Conservation (phyloP, 1,140 invertebrate genomes). For the Trinorchestia longiramus region DNA sequence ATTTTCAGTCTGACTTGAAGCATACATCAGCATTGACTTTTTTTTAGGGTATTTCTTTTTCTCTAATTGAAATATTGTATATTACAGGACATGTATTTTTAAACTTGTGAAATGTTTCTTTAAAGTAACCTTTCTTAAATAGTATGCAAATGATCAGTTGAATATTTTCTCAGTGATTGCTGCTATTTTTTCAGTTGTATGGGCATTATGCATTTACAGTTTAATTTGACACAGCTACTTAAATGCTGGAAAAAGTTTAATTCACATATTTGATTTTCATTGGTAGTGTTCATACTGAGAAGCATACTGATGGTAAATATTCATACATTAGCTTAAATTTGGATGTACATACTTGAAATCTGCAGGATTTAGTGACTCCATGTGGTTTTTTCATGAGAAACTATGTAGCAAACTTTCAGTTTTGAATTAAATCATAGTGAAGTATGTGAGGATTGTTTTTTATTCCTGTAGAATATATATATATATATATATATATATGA, state of each 20-base stretch:
- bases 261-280: neutral
- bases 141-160: neutral
- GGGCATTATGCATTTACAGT: neutral
- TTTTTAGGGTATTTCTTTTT: neutral
- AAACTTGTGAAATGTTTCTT: neutral
- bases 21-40: neutral
- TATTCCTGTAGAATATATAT: no score
- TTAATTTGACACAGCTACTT: neutral
- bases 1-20: neutral
- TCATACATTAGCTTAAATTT: no score
- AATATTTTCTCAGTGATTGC: neutral
- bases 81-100: neutral
- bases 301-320: no score
- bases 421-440: no score
- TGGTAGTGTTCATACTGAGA: neutral
- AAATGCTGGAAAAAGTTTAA: neutral
- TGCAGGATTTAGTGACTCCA: no score
- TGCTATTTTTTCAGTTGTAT: neutral
- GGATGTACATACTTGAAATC: no score
- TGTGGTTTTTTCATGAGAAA: no score
- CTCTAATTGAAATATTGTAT: neutral
- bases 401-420: no score
- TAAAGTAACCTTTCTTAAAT: neutral
- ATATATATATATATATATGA: no score
- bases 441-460: no score